A percentile compares a stretch with the other conserved stretches of the same genome.
Conservation (phyloP, 2,113 vertebrate genomes). For the Progne subis region DNA sequence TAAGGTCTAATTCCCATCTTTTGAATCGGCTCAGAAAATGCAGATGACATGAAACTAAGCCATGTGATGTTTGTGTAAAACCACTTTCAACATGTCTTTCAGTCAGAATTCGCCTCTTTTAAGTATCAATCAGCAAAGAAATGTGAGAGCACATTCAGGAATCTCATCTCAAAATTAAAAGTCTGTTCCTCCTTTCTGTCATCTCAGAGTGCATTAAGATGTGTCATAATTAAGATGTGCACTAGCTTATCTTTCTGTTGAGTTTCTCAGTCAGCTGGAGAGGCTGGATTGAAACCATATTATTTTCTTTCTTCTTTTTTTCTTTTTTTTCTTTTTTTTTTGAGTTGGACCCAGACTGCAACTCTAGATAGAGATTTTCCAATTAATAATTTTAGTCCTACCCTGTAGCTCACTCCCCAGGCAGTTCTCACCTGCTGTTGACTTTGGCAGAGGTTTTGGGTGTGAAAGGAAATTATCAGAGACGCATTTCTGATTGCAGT, state of each 20-base stretch:
- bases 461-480: not conserved
- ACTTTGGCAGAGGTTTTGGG: not conserved
- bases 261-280: not conserved
- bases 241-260: not conserved
- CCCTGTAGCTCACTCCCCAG: not conserved
- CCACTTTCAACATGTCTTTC: not conserved
- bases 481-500: not conserved
- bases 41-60: not conserved
- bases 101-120: not conserved
- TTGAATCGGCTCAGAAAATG: not conserved
- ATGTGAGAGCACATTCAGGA: not conserved
- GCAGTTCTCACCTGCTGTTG: not conserved
- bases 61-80: not conserved
- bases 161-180: not conserved
- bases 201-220: not conserved
- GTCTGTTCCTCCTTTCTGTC: not conserved
- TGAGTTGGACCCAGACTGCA: not conserved
- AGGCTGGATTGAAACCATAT: not conserved
- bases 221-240: not conserved
- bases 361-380: not conserved
- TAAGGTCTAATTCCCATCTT: not conserved
- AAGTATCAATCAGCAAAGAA: not conserved
- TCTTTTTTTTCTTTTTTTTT: not conserved
- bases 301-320: no score
- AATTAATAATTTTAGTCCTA: not conserved